Conservation (phyloP, 2,113 vertebrate genomes). For the Eurypyga helias region DNA sequence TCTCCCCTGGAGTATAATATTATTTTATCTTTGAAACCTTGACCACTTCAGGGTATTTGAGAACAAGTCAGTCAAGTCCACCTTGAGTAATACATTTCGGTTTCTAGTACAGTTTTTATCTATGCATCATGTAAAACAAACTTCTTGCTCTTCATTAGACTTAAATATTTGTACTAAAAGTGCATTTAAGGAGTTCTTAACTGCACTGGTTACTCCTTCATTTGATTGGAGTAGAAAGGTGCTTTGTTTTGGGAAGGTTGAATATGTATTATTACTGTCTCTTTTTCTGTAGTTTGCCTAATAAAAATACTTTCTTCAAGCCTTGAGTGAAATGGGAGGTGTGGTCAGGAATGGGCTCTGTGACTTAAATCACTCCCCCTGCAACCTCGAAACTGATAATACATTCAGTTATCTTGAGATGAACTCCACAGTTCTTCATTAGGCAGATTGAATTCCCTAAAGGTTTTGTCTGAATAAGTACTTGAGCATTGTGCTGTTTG, state of each 20-base stretch:
- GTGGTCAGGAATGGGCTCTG: not conserved
- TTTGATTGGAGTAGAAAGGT: not conserved
- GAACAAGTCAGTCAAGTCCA: not conserved
- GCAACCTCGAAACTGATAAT: not conserved
- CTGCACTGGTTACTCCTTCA: not conserved
- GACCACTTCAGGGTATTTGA: constrained; percentile 1
- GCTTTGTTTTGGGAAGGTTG: not conserved
- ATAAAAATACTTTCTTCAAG: not conserved
- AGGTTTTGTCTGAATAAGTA: not conserved
- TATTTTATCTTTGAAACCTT: not conserved
- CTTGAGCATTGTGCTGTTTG: not conserved
- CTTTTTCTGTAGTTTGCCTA: not conserved
- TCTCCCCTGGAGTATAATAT: not conserved
- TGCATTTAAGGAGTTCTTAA: not conserved
- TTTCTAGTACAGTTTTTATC: not conserved
- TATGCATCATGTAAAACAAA: not conserved
- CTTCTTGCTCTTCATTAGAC: not conserved
- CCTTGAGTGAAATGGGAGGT: not conserved
- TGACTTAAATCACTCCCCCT: not conserved
- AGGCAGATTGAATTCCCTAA: not conserved
- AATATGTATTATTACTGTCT: not conserved
- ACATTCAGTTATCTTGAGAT: not conserved
- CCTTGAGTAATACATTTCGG: not conserved
- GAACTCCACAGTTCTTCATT: not conserved
- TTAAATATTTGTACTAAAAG: constrained; percentile 3